phyloP scores from a whole-genome alignment of 2,113 vertebrate species.

The Notechis scutatus region DNA sequence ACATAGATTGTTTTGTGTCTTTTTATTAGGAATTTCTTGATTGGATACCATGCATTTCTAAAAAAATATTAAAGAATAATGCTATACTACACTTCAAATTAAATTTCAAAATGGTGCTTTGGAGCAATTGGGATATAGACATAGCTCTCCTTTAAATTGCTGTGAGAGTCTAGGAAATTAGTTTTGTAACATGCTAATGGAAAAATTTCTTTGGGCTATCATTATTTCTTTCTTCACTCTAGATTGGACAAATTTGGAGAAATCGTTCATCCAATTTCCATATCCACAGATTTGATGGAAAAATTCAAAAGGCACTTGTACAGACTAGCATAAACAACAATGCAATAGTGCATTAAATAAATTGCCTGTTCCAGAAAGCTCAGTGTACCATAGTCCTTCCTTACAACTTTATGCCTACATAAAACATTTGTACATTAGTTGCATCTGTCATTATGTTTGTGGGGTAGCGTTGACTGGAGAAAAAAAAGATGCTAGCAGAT shows the following conservation, averaged over 20 bases:
- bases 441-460: neutral
- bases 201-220: neutral
- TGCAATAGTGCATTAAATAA: neutral
- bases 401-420: neutral
- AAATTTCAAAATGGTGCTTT: neutral
- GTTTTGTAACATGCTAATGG: neutral
- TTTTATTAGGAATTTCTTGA: neutral
- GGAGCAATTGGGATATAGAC: neutral
- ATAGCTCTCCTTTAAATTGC: neutral
- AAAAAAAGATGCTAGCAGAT: neutral
- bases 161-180: neutral
- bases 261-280: neutral
- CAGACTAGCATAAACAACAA: neutral
- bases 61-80: neutral
- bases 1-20: neutral
- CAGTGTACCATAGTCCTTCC: neutral
- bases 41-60: neutral
- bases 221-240: neutral
- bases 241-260: neutral
- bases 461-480: neutral
- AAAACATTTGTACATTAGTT: neutral
- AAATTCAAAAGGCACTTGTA: neutral
- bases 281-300: neutral
- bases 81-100: neutral
- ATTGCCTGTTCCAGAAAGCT: neutral